Evolutionary conservation across 2,113 vertebrate species (phyloP).

Genomic region (Mugil cephalus): DNA sequence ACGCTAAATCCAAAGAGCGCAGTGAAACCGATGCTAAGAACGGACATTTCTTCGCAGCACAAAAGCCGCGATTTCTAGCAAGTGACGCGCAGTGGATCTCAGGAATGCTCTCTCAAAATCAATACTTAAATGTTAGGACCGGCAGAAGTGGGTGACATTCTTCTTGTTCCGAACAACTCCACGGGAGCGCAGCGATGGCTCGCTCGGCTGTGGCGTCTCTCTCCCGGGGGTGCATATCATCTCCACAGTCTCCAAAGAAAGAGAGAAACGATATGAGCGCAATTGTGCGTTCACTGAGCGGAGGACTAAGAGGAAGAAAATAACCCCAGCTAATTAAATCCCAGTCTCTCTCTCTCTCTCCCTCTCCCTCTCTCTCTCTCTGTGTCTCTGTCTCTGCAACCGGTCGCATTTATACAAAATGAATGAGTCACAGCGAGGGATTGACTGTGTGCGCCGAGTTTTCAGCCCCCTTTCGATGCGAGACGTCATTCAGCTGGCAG

Average conservation of each 20-base stretch:
- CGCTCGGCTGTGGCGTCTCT: conserved; percentile 51
- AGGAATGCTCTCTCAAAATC: conserved; percentile 17
- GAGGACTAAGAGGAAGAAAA: conserved; percentile 3
- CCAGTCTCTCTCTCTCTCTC: conserved; percentile 32
- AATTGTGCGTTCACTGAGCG: conserved; percentile 34
- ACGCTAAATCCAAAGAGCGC: conserved; percentile 38
- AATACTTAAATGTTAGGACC: conserved; percentile 54
- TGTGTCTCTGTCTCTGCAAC: conserved; percentile 42
- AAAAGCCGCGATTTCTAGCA: background rate
- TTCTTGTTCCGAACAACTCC: conserved; percentile 72
- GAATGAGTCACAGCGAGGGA: conserved; percentile 79
- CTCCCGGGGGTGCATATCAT: conserved; percentile 69
- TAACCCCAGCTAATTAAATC: conserved; percentile 67
- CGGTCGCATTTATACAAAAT: conserved; percentile 69
- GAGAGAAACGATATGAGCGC: conserved; percentile 3
- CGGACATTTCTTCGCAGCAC: conserved; percentile 26
- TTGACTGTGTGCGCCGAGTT: conserved; percentile 68
- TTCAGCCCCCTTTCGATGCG: conserved; percentile 62
- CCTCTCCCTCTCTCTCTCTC: too few relatives aligned
- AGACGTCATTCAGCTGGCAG: conserved; percentile 74
- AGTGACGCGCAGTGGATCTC: background rate
- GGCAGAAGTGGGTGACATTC: conserved; percentile 81
- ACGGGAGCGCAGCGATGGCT: conserved; percentile 63
- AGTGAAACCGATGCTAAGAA: conserved; percentile 18
- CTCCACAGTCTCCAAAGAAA: conserved; percentile 34